Percentiles rank a stretch among this genome's conserved stretches.
phyloP scores from a whole-genome alignment of 2,888 invertebrate species.

The Lithophane semibrunnea region DNA sequence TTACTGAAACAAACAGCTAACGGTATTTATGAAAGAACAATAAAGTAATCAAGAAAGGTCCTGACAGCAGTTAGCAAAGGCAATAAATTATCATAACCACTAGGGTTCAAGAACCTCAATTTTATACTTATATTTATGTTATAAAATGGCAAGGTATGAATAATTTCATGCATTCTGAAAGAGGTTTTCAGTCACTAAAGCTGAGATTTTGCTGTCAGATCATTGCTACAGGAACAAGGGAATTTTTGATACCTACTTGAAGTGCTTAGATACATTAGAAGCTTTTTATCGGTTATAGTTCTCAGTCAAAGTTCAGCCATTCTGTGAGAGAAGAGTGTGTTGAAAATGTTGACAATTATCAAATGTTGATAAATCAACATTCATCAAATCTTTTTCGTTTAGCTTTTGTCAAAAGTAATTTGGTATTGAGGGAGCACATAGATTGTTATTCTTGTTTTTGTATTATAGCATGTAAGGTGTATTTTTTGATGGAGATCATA shows the following conservation, averaged over 20 bases:
- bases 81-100: slow-evolving; percentile 18
- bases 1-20: slow-evolving; percentile 14
- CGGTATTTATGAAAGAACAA: slow-evolving; percentile 1
- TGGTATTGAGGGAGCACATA: too few relatives aligned
- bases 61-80: slow-evolving; percentile 17
- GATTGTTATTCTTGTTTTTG: too few relatives aligned
- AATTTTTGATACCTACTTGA: background rate
- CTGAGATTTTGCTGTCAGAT: background rate
- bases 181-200: background rate
- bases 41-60: slow-evolving; percentile 26
- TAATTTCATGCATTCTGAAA: slow-evolving; percentile 16
- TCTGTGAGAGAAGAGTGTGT: background rate
- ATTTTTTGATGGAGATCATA: too few relatives aligned
- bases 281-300: background rate
- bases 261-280: background rate
- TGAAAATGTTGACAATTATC: background rate
- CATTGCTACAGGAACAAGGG: background rate
- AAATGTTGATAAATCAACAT: background rate
- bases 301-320: background rate
- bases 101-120: slow-evolving; percentile 30
- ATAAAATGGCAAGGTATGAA: background rate
- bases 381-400: background rate
- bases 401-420: background rate
- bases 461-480: too few relatives aligned
- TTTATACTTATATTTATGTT: background rate